These are phyloP conservation scores for Picus viridis DNA, from an alignment of 2,797 vertebrate species.

Conservation along the genomic window DNA sequence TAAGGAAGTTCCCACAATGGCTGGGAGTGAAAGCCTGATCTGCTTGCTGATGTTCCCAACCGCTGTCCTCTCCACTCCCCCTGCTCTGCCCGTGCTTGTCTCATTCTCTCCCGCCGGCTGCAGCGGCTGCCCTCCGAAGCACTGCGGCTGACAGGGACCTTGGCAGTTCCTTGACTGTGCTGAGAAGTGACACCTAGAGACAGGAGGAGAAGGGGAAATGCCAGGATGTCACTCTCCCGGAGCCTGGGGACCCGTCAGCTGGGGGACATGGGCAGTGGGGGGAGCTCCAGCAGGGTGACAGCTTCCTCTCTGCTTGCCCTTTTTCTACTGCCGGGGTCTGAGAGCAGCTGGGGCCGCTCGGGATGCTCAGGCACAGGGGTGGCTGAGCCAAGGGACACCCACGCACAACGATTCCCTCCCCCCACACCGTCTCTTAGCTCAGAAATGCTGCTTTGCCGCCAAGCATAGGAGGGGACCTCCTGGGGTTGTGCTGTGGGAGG, in stretches of 20 bases:
- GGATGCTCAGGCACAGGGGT: background rate
- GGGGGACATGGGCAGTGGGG: fast-evolving
- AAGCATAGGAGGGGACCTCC: background rate
- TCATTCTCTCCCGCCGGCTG: background rate
- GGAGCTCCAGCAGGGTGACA: background rate
- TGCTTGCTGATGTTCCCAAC: background rate
- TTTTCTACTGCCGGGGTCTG: background rate
- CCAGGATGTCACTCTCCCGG: background rate
- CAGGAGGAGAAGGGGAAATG: conserved; percentile 21
- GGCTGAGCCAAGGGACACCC: background rate
- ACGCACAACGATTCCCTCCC: background rate
- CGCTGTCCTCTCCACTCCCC: background rate
- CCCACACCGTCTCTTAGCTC: background rate
- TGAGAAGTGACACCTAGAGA: conserved; percentile 27
- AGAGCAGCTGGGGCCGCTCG: background rate
- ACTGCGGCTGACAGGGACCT: background rate
- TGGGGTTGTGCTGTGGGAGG: background rate
- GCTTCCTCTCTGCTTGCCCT: background rate
- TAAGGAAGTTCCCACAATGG: background rate
- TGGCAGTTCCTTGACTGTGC: background rate
- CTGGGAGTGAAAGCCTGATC: conserved; percentile 12
- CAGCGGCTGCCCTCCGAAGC: background rate
- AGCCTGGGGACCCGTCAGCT: background rate
- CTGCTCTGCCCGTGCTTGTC: background rate
- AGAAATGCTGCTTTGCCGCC: background rate